Conservation (phyloP, 1,140 invertebrate species). For the Megalopta genalis region DNA sequence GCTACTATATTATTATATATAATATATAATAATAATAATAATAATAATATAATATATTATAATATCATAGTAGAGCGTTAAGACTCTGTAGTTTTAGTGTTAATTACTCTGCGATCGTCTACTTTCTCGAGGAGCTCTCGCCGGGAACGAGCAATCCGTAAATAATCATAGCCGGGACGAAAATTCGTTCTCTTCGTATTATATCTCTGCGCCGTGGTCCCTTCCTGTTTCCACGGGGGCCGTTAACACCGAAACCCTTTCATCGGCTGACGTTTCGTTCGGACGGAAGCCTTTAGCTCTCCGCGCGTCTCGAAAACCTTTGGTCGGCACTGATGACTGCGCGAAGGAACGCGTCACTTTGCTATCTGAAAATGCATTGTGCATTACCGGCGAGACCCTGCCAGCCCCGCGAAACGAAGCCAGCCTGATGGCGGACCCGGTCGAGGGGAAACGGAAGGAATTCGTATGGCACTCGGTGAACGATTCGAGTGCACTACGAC, state of each 20-base stretch:
- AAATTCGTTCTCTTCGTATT: not conserved
- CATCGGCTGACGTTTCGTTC: slow-evolving; percentile 34
- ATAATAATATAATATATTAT: too few species aligned
- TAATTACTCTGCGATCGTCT: not conserved
- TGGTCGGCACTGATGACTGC: slow-evolving; percentile 37
- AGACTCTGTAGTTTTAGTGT: too few species aligned
- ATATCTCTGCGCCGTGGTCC: not conserved
- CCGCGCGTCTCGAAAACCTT: slow-evolving; percentile 4
- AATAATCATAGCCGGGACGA: not conserved
- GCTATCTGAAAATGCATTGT: slow-evolving; percentile 52
- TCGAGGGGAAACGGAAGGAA: slow-evolving; percentile 49
- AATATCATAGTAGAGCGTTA: too few species aligned
- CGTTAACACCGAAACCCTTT: slow-evolving; percentile 48
- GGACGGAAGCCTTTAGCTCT: slow-evolving; percentile 31
- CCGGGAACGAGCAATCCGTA: not conserved
- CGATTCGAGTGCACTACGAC: slow-evolving; percentile 38
- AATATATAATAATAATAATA: too few species aligned
- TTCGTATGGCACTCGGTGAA: slow-evolving; percentile 32
- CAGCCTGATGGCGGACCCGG: slow-evolving; percentile 6
- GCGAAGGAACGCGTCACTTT: slow-evolving; percentile 34
- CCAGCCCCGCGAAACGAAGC: slow-evolving; percentile 22
- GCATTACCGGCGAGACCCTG: slow-evolving; percentile 35
- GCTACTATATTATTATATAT: too few species aligned
- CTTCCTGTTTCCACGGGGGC: slow-evolving; percentile 4
- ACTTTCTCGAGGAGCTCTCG: not conserved